These are phyloP conservation scores for Myotis myotis DNA, from an alignment of 2,797 vertebrate species.

Conservation along the genomic window DNA sequence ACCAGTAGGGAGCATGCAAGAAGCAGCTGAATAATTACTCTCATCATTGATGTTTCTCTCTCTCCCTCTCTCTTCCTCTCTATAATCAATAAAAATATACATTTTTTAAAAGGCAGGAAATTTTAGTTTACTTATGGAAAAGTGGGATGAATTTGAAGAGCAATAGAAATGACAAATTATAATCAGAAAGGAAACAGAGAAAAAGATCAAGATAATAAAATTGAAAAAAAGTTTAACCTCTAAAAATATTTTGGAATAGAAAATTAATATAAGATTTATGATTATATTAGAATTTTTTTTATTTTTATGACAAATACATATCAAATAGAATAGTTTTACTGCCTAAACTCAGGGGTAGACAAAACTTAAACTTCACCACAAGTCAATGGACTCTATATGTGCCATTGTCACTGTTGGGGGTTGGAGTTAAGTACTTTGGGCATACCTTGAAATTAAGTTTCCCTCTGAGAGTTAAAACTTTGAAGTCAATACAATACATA, in stretches of 20 bases:
- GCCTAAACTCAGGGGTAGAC: neutral
- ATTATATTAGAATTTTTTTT: neutral
- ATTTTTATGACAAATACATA: neutral
- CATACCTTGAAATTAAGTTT: constrained; percentile 23
- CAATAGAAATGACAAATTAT: neutral
- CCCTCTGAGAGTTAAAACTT: neutral
- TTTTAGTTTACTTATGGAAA: neutral
- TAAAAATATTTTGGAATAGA: constrained; percentile 22
- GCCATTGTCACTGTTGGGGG: neutral
- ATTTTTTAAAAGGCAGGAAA: neutral
- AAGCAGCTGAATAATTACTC: too few relatives aligned
- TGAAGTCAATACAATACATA: neutral
- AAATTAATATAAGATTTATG: neutral
- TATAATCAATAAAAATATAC: too few relatives aligned
- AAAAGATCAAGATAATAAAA: neutral
- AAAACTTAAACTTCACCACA: neutral
- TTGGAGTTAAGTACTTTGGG: neutral
- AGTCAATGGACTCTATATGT: neutral
- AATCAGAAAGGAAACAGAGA: neutral
- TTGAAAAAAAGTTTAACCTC: neutral
- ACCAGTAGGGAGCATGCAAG: too few relatives aligned
- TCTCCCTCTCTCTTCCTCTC: too few relatives aligned
- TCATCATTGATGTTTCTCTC: too few relatives aligned
- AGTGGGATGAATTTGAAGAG: neutral
- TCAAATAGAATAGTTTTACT: neutral